Conservation (phyloP, 1,140 invertebrate genomes). For the Lerema accius region DNA sequence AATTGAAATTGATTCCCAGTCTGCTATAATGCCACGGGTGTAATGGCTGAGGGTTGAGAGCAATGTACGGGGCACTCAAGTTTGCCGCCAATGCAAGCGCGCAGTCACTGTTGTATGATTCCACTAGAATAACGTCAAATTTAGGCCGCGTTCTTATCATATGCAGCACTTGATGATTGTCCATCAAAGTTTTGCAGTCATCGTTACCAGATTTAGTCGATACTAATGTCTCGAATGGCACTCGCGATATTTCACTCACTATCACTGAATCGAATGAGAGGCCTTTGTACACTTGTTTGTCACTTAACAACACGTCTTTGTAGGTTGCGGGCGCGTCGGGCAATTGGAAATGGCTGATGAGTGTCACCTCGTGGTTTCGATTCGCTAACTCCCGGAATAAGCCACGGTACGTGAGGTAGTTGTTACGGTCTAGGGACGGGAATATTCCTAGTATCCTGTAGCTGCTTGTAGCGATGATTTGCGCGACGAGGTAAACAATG, state of each 20-base stretch:
- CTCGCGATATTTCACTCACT: constrained; percentile 68
- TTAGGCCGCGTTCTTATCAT: constrained; percentile 76
- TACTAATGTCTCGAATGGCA: constrained; percentile 73
- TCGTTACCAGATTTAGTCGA: constrained; percentile 76
- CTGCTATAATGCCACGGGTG: constrained; percentile 84
- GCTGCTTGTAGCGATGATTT: constrained; percentile 51
- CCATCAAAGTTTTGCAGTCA: constrained; percentile 82
- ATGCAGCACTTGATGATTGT: constrained; percentile 76
- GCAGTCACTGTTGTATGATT: constrained; percentile 86
- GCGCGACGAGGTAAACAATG: constrained; percentile 54
- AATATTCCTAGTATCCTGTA: constrained; percentile 86
- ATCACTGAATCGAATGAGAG: constrained; percentile 75
- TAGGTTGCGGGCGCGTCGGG: constrained; percentile 81
- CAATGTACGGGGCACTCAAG: constrained; percentile 83
- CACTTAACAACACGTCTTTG: constrained; percentile 80
- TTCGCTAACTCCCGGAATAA: constrained; percentile 85
- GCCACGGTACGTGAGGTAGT: constrained; percentile 86
- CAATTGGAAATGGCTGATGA: constrained; percentile 85
- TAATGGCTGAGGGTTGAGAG: constrained; percentile 83
- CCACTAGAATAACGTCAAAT: constrained; percentile 85
- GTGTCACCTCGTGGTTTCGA: constrained; percentile 87
- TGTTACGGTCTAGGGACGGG: constrained; percentile 86
- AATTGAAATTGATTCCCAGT: constrained; percentile 83
- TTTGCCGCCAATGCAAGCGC: constrained; percentile 83
- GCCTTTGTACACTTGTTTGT: constrained; percentile 67